Conservation (phyloP, 2,888 invertebrate species). For the Drosophila neutralis region DNA sequence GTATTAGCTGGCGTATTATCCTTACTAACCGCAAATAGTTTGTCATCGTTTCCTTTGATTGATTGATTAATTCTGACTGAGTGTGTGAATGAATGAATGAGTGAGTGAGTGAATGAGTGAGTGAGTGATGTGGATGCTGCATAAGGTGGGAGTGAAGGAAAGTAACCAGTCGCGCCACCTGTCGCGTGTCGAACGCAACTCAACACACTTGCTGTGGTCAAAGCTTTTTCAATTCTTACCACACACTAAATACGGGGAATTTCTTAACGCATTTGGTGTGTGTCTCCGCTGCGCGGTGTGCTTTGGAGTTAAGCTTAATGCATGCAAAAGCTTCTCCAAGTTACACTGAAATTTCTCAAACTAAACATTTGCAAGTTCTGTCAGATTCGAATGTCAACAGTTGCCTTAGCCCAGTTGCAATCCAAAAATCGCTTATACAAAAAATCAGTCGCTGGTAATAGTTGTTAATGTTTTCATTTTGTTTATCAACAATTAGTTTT, state of each 20-base stretch:
- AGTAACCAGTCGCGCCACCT: slow-evolving; percentile 50
- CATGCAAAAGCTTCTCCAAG: neutral
- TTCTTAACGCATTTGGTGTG: slow-evolving; percentile 8
- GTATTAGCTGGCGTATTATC: slow-evolving; percentile 46
- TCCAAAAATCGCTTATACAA: neutral
- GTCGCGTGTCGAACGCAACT: neutral
- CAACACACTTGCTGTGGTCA: slow-evolving; percentile 36
- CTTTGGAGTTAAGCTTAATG: neutral
- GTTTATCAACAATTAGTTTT: too few species aligned
- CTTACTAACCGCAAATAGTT: slow-evolving; percentile 49
- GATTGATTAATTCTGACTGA: slow-evolving; percentile 41
- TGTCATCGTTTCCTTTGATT: slow-evolving; percentile 60
- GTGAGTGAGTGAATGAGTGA: slow-evolving; percentile 24
- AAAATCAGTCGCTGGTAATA: too few species aligned
- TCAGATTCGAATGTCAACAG: neutral
- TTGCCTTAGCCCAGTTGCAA: neutral
- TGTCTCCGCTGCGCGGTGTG: slow-evolving; percentile 13
- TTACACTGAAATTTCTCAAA: neutral
- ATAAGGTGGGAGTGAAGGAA: slow-evolving; percentile 12
- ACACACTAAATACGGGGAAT: slow-evolving; percentile 60
- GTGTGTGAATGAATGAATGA: slow-evolving; percentile 35
- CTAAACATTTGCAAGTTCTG: neutral
- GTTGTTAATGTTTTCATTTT: too few species aligned
- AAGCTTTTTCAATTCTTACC: slow-evolving; percentile 19
- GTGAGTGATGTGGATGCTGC: slow-evolving; percentile 25